Conservation (phyloP, 2,797 vertebrate genomes). For the Chaenodraco wilsoni region DNA sequence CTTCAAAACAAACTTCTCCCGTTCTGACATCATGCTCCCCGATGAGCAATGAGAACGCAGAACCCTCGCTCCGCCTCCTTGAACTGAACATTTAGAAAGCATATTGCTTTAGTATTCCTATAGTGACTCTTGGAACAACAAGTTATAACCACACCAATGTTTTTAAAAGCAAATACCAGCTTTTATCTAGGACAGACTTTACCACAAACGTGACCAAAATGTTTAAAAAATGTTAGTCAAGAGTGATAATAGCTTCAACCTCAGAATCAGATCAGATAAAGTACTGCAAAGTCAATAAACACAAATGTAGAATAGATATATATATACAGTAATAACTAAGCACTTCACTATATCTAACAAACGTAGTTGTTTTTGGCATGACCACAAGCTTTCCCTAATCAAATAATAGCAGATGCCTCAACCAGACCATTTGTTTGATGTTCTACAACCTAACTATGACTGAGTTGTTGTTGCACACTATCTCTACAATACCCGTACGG, state of each 20-base stretch:
- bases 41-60: conserved; percentile 54
- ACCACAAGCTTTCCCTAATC: too few species aligned
- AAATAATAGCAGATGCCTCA: too few species aligned
- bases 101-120: conserved; percentile 8
- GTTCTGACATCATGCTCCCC: conserved; percentile 75
- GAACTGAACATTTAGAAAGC: conserved; percentile 25
- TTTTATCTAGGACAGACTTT: not conserved
- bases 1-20: conserved; percentile 76
- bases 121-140: too few species aligned
- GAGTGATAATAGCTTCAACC: conserved; percentile 2
- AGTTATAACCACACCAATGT: not conserved
- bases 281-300: not conserved
- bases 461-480: too few species aligned
- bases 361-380: too few species aligned
- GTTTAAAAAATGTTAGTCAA: not conserved
- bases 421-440: too few species aligned
- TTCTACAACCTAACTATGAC: too few species aligned
- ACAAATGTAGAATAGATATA: not conserved
- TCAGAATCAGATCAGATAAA: not conserved
- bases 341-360: too few species aligned
- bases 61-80: conserved; percentile 37
- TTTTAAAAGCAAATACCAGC: not conserved
- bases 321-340: not conserved
- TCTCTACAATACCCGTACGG: too few species aligned
- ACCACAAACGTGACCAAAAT: not conserved